Evolutionary conservation across 92 coral and sea anemone species (phyloP), one percentile per base, ranked within the genome.

Genomic region (Bergia sp.): DNA sequence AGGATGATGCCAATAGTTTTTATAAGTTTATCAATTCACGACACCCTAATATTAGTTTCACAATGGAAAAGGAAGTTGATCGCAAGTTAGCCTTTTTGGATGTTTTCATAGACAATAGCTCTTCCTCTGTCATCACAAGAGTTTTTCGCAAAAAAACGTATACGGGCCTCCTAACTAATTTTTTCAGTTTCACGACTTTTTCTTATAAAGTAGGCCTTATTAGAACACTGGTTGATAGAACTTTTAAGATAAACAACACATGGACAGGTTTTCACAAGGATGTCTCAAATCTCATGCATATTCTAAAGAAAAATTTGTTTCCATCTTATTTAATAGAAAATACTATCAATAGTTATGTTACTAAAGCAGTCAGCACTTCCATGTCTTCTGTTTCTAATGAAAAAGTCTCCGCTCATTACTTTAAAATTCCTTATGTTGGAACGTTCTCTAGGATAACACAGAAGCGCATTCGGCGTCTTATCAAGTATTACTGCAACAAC

Each of bases 41-140:
- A 38, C 73, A 88, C 45, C 86, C 85, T 13, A 88, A 85, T 73
- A 91, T 88, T n/a, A 49, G 50, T 21, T 91, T 87, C 58, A 87
- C 90, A 7, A 72, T 91, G 45, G 73, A 1, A 65, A 65, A 77
- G 44, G 89, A 88, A 45, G 11, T 36, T 15, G 49, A 91, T n/a
- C 80, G 21, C 55, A 88, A 82, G 37, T 61, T 88, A 15, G 86
- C 91, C 10, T 91, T 91, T 82, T 12, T 89, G 1, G 91, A 89
- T 58, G 74, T 89, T 39, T 73, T 72, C 7, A 74, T 89, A 29
- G 79, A 82, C n/a, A 81, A 81, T n/a, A n/a, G n/a, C 72, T 3
- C 81, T 2, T 37, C 57, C 12, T 36, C 45, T 9, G 37, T 38
- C 41, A 42, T 73, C 45, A 65, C 73, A 5, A 9, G 20, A 7